Base-by-base conservation (phyloP, 1,140 invertebrate species). In the Plutomurus gul region DNA sequence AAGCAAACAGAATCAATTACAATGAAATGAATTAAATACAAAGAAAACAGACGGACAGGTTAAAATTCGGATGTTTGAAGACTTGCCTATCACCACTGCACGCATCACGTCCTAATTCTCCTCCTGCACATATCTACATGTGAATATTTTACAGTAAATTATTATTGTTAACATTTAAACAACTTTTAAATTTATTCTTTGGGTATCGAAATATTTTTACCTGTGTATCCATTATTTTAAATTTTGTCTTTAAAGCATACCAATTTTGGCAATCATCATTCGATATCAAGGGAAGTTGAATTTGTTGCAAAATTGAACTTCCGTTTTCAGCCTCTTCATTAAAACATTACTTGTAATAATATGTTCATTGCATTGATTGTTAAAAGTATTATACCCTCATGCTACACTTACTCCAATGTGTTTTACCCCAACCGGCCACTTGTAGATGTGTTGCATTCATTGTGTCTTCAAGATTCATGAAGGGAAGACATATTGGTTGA, bases 401-500 rank as follows among this genome's bases (percentile, higher is more conserved):
- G 2, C 25, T n/a, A 30, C 3, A 60, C 30, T 60, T n/a, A 30
- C 56, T 22, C 27, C 46, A 47, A 13, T 39, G 1, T 10, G 16
- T 22, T 65, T 65, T 65, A 4, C 36, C 72, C 25, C 46, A 40
- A 18, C 51, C 47, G n/a, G 40, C 77, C 3, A 77, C 22, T n/a
- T 20, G 10, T n/a, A 36, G 36, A 43, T 46, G 11, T 40, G 36
- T 7, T 20, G n/a, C 10, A 30, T 65, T 65, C 37, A 25, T 56
- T 43, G 25, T 18, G 39, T 27, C 33, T 8, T 18, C n/a, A 27
- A 1, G 1, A 11, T 65, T 27, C 6, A 65, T 30, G 27, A 78
- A 78, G 8, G 77, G 77, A 72, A 78, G 43, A 22, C 77, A 78
- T 43, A 78, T 25, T 3, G 77, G 77, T 25, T 78, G 77, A 73